Base-by-base conservation (phyloP, 2,113 vertebrate species). In the Deroptyus accipitrinus region DNA sequence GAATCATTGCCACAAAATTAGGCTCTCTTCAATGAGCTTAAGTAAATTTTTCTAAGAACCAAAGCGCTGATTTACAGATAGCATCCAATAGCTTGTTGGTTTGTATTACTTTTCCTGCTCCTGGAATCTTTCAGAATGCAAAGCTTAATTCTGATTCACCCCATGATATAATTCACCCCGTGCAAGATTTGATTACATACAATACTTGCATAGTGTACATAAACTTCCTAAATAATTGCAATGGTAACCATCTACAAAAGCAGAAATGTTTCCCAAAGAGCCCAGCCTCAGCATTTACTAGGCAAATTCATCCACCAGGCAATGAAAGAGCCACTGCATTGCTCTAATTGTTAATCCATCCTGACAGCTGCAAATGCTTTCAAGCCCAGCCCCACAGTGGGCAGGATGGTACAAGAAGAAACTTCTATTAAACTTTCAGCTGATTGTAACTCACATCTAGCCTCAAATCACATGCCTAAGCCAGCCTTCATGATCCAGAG, bases 361-460 rank as follows among this genome's bases (percentile, higher is more conserved):
- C 11, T 75, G 73, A 78, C 48, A 94, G 64, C 79, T 88, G 41
- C 51, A 78, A 88, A 55, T 1, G 6, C 33, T 77, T 85, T 80
- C 61, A 83, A 90, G 48, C 52, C 74, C 76, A 88, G 64, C 8
- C 88, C 48, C 75, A 63, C 1, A 74, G 31, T 80, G 24, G 88
- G 73, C 76, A 96, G 86, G 80, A 90, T 48, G 13, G 73, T 64
- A 86, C 73, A 95, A 90, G 75, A 94, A 92, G 30, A 81, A 83
- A 78, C 6, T 83, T 90, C 69, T 75, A n/a, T 77, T 90, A 86
- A 88, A 77, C 55, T 88, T 85, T 78, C 68, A 81, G 72, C 39
- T 86, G 75, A 67, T 28, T 5, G 0, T 86, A 92, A 72, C 33
- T 70, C 64, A 77, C 23, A 28, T 35, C 48, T 75, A 68, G 42